A percentile compares a stretch with the other conserved stretches of the same genome.
These are phyloP conservation scores for Rhinichthys osculus DNA, from an alignment of 2,797 vertebrate species.

Conservation along the genomic window DNA sequence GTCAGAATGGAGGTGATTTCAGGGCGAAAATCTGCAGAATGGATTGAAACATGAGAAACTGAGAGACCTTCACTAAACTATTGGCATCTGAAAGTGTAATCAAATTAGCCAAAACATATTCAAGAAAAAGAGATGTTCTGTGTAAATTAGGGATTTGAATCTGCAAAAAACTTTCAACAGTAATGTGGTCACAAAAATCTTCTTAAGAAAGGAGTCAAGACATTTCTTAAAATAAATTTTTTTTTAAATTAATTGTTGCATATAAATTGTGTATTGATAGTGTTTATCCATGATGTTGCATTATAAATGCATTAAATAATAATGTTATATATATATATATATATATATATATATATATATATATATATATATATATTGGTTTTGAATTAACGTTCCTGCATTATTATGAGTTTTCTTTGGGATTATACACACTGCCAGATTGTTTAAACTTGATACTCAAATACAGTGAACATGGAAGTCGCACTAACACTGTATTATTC, in stretches of 20 bases:
- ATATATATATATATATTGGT: not conserved
- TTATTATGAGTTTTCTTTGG: not conserved
- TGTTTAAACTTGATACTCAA: not conserved
- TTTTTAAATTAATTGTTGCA: too few species aligned
- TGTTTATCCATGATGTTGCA: not conserved
- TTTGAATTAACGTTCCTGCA: not conserved
- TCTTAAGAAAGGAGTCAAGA: too few species aligned
- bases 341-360: not conserved
- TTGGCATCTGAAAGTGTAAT: not conserved
- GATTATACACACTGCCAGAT: not conserved
- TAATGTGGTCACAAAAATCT: too few species aligned
- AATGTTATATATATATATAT: not conserved
- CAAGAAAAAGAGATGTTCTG: too few species aligned
- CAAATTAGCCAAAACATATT: too few species aligned
- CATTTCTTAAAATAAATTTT: too few species aligned
- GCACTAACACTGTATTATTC: conserved; percentile 1
- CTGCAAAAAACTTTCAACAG: too few species aligned
- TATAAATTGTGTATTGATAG: not conserved
- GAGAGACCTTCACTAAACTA: not conserved
- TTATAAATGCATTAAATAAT: too few species aligned
- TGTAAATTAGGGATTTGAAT: too few species aligned
- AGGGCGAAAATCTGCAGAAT: too few species aligned
- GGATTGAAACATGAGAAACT: too few species aligned
- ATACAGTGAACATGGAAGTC: not conserved
- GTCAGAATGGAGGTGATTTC: not conserved